These are phyloP conservation scores for Cyclophora albipunctata DNA, from an alignment of 2,888 invertebrate species.

Conservation along the genomic window DNA sequence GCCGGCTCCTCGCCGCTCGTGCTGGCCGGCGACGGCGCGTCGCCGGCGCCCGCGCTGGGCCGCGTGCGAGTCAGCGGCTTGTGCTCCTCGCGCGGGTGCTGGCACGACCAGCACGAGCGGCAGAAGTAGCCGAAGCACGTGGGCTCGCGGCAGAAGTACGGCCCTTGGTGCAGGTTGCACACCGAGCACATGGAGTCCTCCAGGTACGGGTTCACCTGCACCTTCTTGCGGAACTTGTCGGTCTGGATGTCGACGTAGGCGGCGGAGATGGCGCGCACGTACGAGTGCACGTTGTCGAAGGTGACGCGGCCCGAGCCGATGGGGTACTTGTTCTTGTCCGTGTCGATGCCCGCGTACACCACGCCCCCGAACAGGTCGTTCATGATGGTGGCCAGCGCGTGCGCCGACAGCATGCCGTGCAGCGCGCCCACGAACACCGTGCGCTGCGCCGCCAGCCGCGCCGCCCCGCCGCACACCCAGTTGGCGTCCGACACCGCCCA, in stretches of 20 bases:
- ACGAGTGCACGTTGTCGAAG: slow-evolving; percentile 93
- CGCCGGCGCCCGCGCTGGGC: too few relatives aligned
- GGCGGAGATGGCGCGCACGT: slow-evolving; percentile 95
- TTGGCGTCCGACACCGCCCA: slow-evolving; percentile 96
- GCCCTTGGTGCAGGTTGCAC: slow-evolving; percentile 94
- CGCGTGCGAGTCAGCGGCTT: slow-evolving; percentile 84
- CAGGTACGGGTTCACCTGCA: slow-evolving; percentile 98
- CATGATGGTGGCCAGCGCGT: slow-evolving; percentile 94
- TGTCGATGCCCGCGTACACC: slow-evolving; percentile 95
- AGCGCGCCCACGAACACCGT: slow-evolving; percentile 96
- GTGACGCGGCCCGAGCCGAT: slow-evolving; percentile 98
- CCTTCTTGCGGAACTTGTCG: slow-evolving; percentile 93
- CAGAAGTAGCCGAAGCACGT: slow-evolving; percentile 96
- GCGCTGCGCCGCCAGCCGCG: slow-evolving; percentile 90
- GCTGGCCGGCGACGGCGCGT: too few relatives aligned
- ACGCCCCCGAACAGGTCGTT: slow-evolving; percentile 97
- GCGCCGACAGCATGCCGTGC: slow-evolving; percentile 96
- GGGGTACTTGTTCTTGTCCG: slow-evolving; percentile 98
- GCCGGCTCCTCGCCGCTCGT: slow-evolving; percentile 14
- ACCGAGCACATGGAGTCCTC: slow-evolving; percentile 96
- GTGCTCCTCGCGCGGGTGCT: slow-evolving; percentile 85
- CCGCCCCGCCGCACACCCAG: slow-evolving; percentile 84
- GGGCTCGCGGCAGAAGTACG: slow-evolving; percentile 96
- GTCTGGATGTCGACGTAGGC: slow-evolving; percentile 96
- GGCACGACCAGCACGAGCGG: slow-evolving; percentile 94